A percentile compares a stretch with the other conserved stretches of the same genome.
Conservation (phyloP, 2,113 vertebrate species). For the Cebus imitator region DNA sequence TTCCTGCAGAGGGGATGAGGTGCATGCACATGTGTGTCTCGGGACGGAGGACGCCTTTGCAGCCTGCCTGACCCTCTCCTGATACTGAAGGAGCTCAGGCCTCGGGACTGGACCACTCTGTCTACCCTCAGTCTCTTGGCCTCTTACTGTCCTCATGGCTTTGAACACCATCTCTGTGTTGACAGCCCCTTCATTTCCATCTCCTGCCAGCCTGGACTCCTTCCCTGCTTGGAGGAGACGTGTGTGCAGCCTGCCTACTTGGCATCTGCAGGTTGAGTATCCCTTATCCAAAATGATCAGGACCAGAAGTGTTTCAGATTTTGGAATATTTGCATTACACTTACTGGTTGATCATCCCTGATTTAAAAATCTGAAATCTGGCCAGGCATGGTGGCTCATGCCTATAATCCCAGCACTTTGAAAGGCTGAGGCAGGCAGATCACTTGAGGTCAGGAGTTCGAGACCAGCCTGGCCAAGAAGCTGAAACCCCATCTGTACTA, state of each 20-base stretch:
- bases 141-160: background rate
- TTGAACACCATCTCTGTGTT: background rate
- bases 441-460: no score
- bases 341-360: background rate
- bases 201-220: background rate
- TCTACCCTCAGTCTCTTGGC: background rate
- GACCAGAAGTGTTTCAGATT: background rate
- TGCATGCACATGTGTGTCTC: rapidly evolving
- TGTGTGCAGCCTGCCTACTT: no score
- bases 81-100: background rate
- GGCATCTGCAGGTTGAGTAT: background rate
- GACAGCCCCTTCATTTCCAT: background rate
- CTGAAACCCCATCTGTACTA: no score
- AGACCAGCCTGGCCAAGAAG: no score
- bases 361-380: background rate
- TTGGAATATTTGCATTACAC: background rate
- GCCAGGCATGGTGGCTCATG: background rate
- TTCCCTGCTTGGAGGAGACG: background rate
- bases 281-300: background rate
- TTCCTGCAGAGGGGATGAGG: background rate
- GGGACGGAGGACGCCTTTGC: background rate
- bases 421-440: no score
- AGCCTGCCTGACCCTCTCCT: background rate
- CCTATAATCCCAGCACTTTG: no score
- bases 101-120: background rate